Percentiles rank a stretch among this genome's conserved stretches.
phyloP scores from a whole-genome alignment of 2,888 invertebrate species.

The Odontomyia ornata region DNA sequence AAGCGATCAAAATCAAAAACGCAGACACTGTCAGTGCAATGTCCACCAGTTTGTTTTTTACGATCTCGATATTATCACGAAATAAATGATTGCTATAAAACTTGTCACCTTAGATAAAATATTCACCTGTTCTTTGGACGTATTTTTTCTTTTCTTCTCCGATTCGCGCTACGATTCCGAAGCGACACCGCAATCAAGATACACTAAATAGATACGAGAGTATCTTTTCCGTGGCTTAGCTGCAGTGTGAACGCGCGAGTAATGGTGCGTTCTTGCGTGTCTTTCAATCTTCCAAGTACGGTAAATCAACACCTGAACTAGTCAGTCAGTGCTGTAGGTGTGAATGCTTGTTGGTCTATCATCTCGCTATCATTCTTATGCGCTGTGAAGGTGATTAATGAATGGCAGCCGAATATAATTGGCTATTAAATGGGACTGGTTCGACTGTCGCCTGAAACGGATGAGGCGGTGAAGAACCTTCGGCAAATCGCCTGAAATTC shows the following conservation, averaged over 20 bases:
- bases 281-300: not conserved
- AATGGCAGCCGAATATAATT: slow-evolving; percentile 42
- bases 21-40: no score
- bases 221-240: not conserved
- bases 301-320: slow-evolving; percentile 9
- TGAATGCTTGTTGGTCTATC: not conserved
- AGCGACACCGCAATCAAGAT: slow-evolving; percentile 9
- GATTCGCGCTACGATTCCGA: no score
- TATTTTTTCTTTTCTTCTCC: no score
- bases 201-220: not conserved
- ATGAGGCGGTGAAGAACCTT: no score
- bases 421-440: slow-evolving; percentile 44
- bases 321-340: slow-evolving; percentile 11
- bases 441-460: not conserved
- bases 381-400: slow-evolving; percentile 6
- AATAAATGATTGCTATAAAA: slow-evolving; percentile 20
- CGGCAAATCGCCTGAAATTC: no score
- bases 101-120: slow-evolving; percentile 25
- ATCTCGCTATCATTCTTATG: slow-evolving; percentile 26
- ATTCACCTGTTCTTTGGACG: slow-evolving; percentile 35
- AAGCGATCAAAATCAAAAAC: no score
- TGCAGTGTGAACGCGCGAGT: not conserved
- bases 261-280: not conserved
- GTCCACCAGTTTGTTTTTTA: not conserved
- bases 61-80: not conserved